Evolutionary conservation across 2,113 vertebrate species (phyloP), one percentile per base, ranked within the genome.

Genomic region (Leucoraja erinaceus): DNA sequence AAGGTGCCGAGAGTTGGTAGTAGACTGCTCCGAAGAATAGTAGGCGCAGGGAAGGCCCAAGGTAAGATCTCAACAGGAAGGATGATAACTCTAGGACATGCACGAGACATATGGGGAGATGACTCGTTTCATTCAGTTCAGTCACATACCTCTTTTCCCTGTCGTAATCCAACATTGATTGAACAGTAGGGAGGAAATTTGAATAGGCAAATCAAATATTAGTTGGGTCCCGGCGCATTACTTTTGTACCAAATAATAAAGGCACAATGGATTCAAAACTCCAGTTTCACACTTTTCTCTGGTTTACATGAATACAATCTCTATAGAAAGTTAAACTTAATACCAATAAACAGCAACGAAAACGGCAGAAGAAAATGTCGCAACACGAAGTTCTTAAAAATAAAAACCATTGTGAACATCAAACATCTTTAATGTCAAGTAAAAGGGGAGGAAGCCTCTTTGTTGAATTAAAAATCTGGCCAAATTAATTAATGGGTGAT

Each of bases 61-160:
- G 96, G 96, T 94, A 95, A 95, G 95, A 94, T 96, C 94, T 95
- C 96, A 95, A 95, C 94, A 95, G 96, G 95, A 96, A 96, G 96
- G 95, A 97, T 95, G 96, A 95, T 96, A 97, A 96, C 95, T 95
- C 96, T 95, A 95, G 96, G 95, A 95, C 98, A 98, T 99, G 98
- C 98, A 98, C 97, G 95, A 94, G 97, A 95, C 97, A 97, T 96
- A 96, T 96, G 94, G 95, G 96, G 95, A 96, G 94, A 95, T 96
- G 96, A 96, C 96, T 96, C 95, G 94, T 95, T 94, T 97, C 95
- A 96, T 96, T 98, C 95, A 94, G 94, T 95, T 97, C 95, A 94
- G 94, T 97, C 97, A 99, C 98, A 97, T 99, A 99, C 98, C 98
- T 99, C 98, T 98, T 97, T 99, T 95, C 98, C 98, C 98, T 99